Base-by-base conservation (phyloP, 2,797 vertebrate species). In the Geotrypetes seraphini region DNA sequence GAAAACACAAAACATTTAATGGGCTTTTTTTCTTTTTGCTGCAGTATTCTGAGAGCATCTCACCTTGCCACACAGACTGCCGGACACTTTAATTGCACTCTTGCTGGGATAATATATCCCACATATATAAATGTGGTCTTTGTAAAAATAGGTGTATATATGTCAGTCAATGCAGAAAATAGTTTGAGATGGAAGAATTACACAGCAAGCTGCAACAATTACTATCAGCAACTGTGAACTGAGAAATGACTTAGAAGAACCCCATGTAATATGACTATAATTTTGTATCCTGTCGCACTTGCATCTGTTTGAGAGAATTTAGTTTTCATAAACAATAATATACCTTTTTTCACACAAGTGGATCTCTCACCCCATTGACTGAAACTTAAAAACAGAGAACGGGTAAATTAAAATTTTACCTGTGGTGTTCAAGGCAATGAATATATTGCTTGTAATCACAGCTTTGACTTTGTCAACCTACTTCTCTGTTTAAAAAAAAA, bases 161-260 rank as follows among this genome's bases (percentile, higher is more conserved):
- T 12, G 10, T 39, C 43, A 36, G 31, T 28, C 33, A 36, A 50
- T 31, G 34, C 5, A 37, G 24, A 10, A 21, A 53, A 34, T 37
- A 43, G 31, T 19, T 31, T n/a, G 19, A 42, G 35, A 46, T 25
- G 37, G 36, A 14, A 30, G 28, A 56, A 25, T 22, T 43, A 8
- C 19, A 23, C n/a, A 29, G 41, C 25, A 26, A 28, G 16, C n/a
- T 33, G n/a, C 12, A 5, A 24, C 12, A 18, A 33, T 30, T 39
- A 50, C 36, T 20, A 25, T 56, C 50, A 21, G n/a, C 17, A 46
- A 46, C 8, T 8, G 43, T 19, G 7, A 46, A 16, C 39, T 13
- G 22, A 10, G 11, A 4, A 43, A 45, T 14, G 6, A 24, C 29
- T 33, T 25, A 25, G 7, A 5, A 24, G 37, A 43, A 48, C 44